Base-by-base conservation (phyloP, 2,888 invertebrate genomes). In the Vanessa cardui region DNA sequence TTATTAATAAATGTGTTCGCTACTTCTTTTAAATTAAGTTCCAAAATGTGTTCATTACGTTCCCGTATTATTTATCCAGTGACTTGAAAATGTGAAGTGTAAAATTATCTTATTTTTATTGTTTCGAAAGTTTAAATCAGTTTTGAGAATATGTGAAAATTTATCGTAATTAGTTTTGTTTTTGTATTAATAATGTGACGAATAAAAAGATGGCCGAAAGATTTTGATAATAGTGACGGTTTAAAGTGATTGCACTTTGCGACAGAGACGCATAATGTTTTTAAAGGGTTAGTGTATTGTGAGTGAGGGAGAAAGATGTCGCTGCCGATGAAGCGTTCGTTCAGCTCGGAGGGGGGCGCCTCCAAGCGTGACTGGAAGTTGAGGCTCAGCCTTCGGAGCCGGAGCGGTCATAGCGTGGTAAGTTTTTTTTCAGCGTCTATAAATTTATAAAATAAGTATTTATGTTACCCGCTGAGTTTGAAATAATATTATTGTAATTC, bases 361-460 rank as follows among this genome's bases (percentile, higher is more conserved):
- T 93, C 94, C 76, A 88, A 81, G 75, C 93, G 95, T 67, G 96
- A 96, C 78, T 96, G 96, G 96, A 95, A 95, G 84, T 95, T 95
- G 87, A 91, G 96, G 73, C 93, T 96, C 74, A 96, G 96, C 74
- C 92, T 96, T 62, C 94, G 96, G 72, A 96, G 95, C 77, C 95
- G 95, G 80, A 94, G 95, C 69, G 94, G 95, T 56, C 94, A 92
- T 68, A 93, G 94, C 74, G 94, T 93, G 84, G 94, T 93, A 80
- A 90, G 89, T 87, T 58, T 46, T 47, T n/a, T 47, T 9, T 26
- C 9, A n/a, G 2, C 6, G 4, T 44, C n/a, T 50, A 33, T 52
- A 52, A 16, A 20, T 46, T 26, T 26, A 9, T 26, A 62, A 33
- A 61, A 39, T 39, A 12, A 9, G 39, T 12, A 12, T 39, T 39